Evolutionary conservation across 2,113 vertebrate genomes (phyloP).

Genomic region (Psittacara wagleri): DNA sequence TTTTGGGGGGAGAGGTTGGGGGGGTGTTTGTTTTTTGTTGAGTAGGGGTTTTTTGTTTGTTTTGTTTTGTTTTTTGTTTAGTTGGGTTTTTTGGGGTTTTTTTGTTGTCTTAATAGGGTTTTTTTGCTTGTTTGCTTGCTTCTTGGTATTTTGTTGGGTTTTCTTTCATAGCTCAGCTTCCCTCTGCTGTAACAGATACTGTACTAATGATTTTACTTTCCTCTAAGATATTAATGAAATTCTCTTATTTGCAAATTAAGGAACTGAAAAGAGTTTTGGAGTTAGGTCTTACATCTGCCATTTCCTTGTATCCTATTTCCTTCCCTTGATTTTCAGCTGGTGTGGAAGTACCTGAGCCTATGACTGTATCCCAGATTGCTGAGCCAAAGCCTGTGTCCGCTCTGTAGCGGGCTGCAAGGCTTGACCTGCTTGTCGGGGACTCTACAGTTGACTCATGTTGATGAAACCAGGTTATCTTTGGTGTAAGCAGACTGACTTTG

Average conservation of each 20-base stretch:
- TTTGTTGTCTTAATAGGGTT: background rate
- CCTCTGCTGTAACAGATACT: background rate
- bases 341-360: background rate
- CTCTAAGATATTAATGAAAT: background rate
- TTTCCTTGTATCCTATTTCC: background rate
- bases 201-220: background rate
- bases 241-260: background rate
- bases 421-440: background rate
- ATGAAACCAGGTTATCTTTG: background rate
- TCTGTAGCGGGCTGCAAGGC: background rate
- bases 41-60: background rate
- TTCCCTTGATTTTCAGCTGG: background rate
- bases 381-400: background rate
- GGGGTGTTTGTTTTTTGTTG: background rate
- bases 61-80: background rate
- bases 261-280: background rate
- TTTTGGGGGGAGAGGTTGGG: background rate
- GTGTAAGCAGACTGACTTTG: background rate
- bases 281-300: background rate
- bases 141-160: background rate
- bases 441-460: background rate
- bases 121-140: background rate
- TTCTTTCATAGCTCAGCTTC: background rate
- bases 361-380: background rate
- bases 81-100: background rate